A percentile compares a stretch with the other conserved stretches of the same genome.
These are phyloP conservation scores for Kryptolebias ocellatus DNA, from an alignment of 2,797 vertebrate species.

Conservation along the genomic window DNA sequence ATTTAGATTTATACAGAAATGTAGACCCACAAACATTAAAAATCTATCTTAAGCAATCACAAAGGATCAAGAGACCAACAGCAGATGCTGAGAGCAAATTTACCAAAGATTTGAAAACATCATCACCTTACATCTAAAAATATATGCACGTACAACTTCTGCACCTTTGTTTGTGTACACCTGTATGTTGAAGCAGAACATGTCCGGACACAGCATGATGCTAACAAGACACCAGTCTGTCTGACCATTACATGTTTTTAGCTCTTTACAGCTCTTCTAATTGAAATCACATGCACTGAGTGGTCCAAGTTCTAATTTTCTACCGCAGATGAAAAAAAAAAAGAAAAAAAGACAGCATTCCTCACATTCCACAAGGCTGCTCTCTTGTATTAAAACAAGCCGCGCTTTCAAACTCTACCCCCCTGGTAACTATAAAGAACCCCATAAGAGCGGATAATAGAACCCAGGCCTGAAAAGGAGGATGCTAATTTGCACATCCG, in stretches of 20 bases:
- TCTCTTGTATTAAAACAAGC: slow-evolving; percentile 75
- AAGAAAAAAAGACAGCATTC: slow-evolving; percentile 76
- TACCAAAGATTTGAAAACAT: no score
- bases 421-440: slow-evolving; percentile 76
- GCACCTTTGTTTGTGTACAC: slow-evolving; percentile 32
- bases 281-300: slow-evolving; percentile 66
- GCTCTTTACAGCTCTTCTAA: slow-evolving; percentile 66
- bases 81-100: no score
- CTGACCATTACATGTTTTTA: slow-evolving; percentile 49
- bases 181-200: slow-evolving; percentile 14
- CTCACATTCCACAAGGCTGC: slow-evolving; percentile 71
- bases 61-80: not conserved
- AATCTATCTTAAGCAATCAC: not conserved
- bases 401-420: slow-evolving; percentile 66
- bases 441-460: slow-evolving; percentile 69
- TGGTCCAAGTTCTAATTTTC: slow-evolving; percentile 70
- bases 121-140: no score
- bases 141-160: not conserved
- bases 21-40: not conserved
- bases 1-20: slow-evolving; percentile 14
- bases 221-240: slow-evolving; percentile 29
- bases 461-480: slow-evolving; percentile 71
- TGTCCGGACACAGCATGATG: slow-evolving; percentile 17
- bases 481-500: slow-evolving; percentile 75
- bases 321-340: slow-evolving; percentile 67